Evolutionary conservation across 2,113 vertebrate species (phyloP).

Genomic region (Rhagologus leucostigma): DNA sequence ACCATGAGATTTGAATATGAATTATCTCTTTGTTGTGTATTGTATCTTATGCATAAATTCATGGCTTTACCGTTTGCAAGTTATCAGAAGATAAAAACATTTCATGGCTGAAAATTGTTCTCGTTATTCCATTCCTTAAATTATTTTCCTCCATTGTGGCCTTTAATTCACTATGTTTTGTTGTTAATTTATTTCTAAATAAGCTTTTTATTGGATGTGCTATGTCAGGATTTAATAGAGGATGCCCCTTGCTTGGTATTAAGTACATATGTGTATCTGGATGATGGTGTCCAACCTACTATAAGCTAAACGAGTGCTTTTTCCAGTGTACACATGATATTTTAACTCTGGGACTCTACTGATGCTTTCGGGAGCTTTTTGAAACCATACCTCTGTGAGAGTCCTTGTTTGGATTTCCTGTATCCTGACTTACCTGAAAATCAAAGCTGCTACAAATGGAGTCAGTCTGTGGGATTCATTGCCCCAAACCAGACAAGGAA

Average conservation of each 20-base stretch:
- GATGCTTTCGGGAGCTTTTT: neutral
- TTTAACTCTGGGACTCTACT: neutral
- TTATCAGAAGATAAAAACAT: slow-evolving; percentile 61
- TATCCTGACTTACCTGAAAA: slow-evolving; percentile 9
- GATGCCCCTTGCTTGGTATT: neutral
- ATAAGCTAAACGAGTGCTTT: neutral
- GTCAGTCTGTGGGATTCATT: slow-evolving; percentile 7
- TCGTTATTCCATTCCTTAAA: slow-evolving; percentile 54
- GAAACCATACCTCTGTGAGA: neutral
- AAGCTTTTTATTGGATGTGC: slow-evolving; percentile 55
- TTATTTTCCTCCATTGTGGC: slow-evolving; percentile 34
- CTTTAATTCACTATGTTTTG: slow-evolving; percentile 55
- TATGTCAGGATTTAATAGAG: slow-evolving; percentile 41
- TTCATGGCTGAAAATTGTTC: slow-evolving; percentile 63
- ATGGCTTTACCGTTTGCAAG: slow-evolving; percentile 17
- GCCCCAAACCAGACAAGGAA: neutral
- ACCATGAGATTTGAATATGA: slow-evolving; percentile 46
- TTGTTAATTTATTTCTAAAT: slow-evolving; percentile 70
- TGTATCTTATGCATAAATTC: slow-evolving; percentile 41
- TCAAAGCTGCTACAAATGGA: neutral
- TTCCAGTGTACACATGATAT: neutral
- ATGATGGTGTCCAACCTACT: neutral
- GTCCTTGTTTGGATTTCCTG: neutral
- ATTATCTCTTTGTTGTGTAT: slow-evolving; percentile 45
- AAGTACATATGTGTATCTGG: neutral